A percentile compares a stretch with the other conserved stretches of the same genome.
Evolutionary conservation across 2,888 invertebrate species (phyloP).

Genomic region (Chaetogeoica ovagalla): DNA sequence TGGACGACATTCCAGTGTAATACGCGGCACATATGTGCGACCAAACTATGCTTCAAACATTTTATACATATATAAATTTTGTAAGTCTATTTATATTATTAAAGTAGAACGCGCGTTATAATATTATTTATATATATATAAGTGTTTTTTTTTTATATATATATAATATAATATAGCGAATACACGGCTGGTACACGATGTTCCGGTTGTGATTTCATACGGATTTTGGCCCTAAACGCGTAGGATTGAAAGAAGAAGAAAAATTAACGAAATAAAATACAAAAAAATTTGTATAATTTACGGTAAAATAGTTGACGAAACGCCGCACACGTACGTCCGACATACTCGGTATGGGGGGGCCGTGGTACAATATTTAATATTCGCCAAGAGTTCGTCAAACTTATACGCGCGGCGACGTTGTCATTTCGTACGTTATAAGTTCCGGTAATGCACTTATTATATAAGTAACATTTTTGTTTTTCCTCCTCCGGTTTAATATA

Average conservation of each 20-base stretch:
- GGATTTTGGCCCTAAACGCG: slow-evolving; percentile 24
- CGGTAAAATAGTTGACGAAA: slow-evolving; percentile 19
- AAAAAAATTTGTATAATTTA: background rate
- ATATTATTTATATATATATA: background rate
- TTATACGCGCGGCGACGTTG: slow-evolving; percentile 25
- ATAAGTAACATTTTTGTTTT: background rate
- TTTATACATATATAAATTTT: too few relatives aligned
- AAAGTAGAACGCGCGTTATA: too few relatives aligned
- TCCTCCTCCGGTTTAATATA: too few relatives aligned
- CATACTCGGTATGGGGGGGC: too few relatives aligned
- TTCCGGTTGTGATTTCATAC: slow-evolving; percentile 39
- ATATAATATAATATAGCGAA: background rate
- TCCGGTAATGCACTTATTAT: background rate
- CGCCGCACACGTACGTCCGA: too few relatives aligned
- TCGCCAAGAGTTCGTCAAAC: slow-evolving; percentile 42
- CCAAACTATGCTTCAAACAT: too few relatives aligned
- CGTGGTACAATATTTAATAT: background rate
- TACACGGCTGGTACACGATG: background rate
- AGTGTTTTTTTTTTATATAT: background rate
- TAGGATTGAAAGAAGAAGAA: background rate
- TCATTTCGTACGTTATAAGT: slow-evolving; percentile 3
- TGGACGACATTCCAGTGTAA: too few relatives aligned
- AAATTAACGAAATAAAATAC: background rate
- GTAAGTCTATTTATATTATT: too few relatives aligned
- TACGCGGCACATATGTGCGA: too few relatives aligned